These are phyloP conservation scores for Alosa sapidissima DNA, from an alignment of 2,797 vertebrate species.

Conservation along the genomic window DNA sequence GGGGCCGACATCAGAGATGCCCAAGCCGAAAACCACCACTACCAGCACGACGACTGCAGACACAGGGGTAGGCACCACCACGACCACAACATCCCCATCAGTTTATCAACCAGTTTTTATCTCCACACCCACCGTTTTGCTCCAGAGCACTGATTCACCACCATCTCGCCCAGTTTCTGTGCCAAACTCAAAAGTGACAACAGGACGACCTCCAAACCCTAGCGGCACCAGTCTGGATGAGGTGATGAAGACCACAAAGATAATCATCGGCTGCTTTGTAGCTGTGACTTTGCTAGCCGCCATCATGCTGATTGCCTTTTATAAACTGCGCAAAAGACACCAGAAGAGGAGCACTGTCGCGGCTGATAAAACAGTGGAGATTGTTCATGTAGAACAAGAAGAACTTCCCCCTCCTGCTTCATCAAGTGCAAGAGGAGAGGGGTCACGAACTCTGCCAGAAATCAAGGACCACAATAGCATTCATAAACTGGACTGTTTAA, in stretches of 20 bases:
- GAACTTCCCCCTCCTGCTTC: conserved; percentile 84
- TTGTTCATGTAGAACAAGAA: conserved; percentile 92
- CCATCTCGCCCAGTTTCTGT: conserved; percentile 68
- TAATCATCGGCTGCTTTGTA: conserved; percentile 98
- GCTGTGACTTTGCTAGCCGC: conserved; percentile 94
- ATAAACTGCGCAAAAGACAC: conserved; percentile 95
- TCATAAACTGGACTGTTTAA: conserved; percentile 78
- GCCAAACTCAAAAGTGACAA: conserved; percentile 77
- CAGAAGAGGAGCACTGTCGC: conserved; percentile 93
- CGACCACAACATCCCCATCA: conserved; percentile 87
- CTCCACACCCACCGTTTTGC: conserved; percentile 92
- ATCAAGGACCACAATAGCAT: conserved; percentile 86
- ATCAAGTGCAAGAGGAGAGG: conserved; percentile 79
- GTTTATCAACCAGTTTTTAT: conserved; percentile 95
- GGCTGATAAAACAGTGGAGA: conserved; percentile 91
- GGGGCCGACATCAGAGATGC: conserved; percentile 85
- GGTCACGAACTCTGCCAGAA: conserved; percentile 85
- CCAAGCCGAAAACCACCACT: conserved; percentile 85
- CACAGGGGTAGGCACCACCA: conserved; percentile 62
- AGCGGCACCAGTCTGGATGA: conserved; percentile 89
- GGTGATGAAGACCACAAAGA: conserved; percentile 99
- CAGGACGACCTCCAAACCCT: conserved; percentile 76
- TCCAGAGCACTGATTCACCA: conserved; percentile 82
- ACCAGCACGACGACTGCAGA: conserved; percentile 68
- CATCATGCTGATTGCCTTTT: conserved; percentile 97